Percentiles rank a stretch among this genome's conserved stretches.
Conservation (phyloP, 2,888 invertebrate genomes). For the Balanococcus diminutus region DNA sequence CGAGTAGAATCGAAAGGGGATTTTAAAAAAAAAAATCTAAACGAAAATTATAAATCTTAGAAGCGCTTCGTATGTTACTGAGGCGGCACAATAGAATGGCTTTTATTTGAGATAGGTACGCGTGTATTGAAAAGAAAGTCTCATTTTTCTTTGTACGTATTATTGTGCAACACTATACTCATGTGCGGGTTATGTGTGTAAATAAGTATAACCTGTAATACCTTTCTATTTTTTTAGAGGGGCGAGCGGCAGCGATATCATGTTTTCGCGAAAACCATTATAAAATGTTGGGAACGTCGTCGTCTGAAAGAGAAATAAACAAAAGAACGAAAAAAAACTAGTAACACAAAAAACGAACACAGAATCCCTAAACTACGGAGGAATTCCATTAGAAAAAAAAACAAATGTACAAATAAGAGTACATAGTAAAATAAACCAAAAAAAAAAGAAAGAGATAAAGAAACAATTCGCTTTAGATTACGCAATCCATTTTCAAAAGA, state of each 20-base stretch:
- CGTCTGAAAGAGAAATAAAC: conserved; percentile 32
- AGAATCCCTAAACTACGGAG: conserved; percentile 17
- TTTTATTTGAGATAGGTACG: conserved; percentile 1
- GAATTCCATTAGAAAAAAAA: conserved; percentile 36
- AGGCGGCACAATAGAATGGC: background rate
- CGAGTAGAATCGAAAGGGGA: background rate
- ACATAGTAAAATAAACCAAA: background rate
- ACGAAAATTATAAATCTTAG: conserved; percentile 1
- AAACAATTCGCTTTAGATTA: conserved; percentile 37
- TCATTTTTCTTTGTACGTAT: background rate
- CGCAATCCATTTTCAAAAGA: conserved; percentile 43
- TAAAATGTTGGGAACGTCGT: conserved; percentile 20
- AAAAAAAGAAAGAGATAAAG: background rate
- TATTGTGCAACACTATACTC: background rate
- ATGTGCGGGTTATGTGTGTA: background rate
- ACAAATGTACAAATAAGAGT: conserved; percentile 37
- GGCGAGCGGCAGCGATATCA: background rate
- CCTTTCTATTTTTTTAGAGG: conserved; percentile 5
- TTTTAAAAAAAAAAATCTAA: background rate
- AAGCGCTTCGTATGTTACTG: background rate
- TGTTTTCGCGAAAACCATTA: conserved; percentile 12
- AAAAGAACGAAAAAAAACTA: conserved; percentile 8
- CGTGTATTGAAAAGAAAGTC: conserved; percentile 1
- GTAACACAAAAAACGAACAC: background rate
- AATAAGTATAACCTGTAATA: conserved; percentile 19